phyloP scores from a whole-genome alignment of 2,113 vertebrate genomes.

The Zingel zingel region DNA sequence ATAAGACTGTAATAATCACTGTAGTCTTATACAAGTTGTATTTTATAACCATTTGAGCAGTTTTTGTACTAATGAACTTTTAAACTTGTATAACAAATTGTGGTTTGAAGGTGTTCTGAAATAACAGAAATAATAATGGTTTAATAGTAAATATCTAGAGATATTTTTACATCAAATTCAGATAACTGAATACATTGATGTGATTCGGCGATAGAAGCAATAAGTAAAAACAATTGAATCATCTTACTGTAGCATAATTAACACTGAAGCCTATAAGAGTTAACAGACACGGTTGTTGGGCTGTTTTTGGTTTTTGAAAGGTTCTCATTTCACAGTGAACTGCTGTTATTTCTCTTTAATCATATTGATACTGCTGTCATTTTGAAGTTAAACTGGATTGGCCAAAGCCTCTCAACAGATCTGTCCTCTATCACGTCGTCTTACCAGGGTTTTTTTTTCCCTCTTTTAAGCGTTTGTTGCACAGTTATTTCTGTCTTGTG shows the following conservation, averaged over 20 bases:
- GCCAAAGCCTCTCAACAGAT: neutral
- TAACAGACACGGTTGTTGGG: constrained; percentile 24
- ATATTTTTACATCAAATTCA: constrained; percentile 45
- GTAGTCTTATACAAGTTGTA: constrained; percentile 23
- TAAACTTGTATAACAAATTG: constrained; percentile 40
- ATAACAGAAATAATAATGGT: constrained; percentile 47
- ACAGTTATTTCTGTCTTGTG: constrained; percentile 54
- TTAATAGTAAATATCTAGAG: constrained; percentile 57
- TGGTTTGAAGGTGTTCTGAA: constrained; percentile 23
- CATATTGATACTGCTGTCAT: constrained; percentile 12
- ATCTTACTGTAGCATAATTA: constrained; percentile 47
- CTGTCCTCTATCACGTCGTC: neutral
- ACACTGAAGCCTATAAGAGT: constrained; percentile 26
- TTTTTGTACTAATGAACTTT: constrained; percentile 67
- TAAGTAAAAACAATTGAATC: constrained; percentile 18
- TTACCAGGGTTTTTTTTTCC: neutral
- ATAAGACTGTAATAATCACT: constrained; percentile 44
- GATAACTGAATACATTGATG: constrained; percentile 22
- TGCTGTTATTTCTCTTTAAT: constrained; percentile 31
- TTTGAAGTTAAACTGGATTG: constrained; percentile 9
- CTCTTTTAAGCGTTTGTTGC: constrained; percentile 40
- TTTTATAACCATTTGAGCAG: constrained; percentile 53
- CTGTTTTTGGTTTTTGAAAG: constrained; percentile 30
- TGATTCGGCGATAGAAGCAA: constrained; percentile 41
- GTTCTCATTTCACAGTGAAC: constrained; percentile 16